These are phyloP conservation scores for Drosophila grimshawi DNA, from an alignment of 1,140 invertebrate species.

Conservation along the genomic window DNA sequence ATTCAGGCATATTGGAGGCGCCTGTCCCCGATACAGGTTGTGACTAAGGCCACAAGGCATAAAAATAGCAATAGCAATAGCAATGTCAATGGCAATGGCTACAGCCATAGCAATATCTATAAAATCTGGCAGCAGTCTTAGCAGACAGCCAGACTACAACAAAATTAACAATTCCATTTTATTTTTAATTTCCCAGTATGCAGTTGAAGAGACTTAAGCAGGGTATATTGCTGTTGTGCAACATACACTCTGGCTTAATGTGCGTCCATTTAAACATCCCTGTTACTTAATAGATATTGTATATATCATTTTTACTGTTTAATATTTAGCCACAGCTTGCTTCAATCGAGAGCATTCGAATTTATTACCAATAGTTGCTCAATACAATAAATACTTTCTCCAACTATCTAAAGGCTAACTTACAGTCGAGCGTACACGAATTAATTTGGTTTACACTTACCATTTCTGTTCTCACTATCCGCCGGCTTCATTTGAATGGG, in stretches of 20 bases:
- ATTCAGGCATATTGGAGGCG: conserved; percentile 58
- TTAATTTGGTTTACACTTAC: conserved; percentile 88
- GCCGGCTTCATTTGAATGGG: conserved; percentile 99
- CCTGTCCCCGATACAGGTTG: conserved; percentile 51
- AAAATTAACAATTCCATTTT: conserved; percentile 4
- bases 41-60: conserved; percentile 74
- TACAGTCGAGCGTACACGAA: too few relatives aligned
- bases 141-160: conserved; percentile 56
- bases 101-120: background rate
- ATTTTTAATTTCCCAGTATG: too few relatives aligned
- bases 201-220: background rate
- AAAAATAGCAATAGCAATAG: background rate
- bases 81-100: too few relatives aligned
- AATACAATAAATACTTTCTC: too few relatives aligned
- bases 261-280: too few relatives aligned
- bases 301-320: too few relatives aligned
- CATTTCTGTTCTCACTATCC: conserved; percentile 99
- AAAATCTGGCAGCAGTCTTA: conserved; percentile 29
- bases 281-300: too few relatives aligned
- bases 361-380: too few relatives aligned
- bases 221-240: conserved; percentile 8
- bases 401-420: conserved; percentile 1
- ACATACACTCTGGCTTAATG: too few relatives aligned
- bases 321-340: too few relatives aligned
- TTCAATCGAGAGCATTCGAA: too few relatives aligned